A percentile compares a stretch with the other conserved stretches of the same genome.
These are phyloP conservation scores for Prionchulus punctatus DNA, from an alignment of 2,888 invertebrate genomes.

Conservation along the genomic window DNA sequence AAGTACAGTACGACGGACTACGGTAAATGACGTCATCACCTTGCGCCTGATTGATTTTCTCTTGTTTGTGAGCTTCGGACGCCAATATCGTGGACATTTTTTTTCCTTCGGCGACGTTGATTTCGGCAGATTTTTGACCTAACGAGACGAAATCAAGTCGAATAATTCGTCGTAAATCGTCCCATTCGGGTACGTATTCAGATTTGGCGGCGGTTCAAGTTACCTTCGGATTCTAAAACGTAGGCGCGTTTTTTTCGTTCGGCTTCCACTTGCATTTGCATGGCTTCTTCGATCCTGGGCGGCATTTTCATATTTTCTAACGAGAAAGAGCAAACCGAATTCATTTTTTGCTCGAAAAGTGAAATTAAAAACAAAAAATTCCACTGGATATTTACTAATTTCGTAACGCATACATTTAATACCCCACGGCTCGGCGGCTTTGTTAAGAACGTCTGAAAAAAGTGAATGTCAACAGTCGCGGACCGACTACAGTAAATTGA, in stretches of 20 bases:
- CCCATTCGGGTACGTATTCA: neutral
- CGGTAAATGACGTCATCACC: slow-evolving; percentile 39
- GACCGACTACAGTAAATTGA: too few relatives aligned
- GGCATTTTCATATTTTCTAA: slow-evolving; percentile 76
- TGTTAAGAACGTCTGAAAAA: slow-evolving; percentile 65
- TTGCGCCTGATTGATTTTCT: slow-evolving; percentile 78
- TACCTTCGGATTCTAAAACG: slow-evolving; percentile 87
- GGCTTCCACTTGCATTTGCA: slow-evolving; percentile 99
- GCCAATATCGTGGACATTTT: slow-evolving; percentile 73
- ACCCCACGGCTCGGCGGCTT: slow-evolving; percentile 96
- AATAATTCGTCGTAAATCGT: slow-evolving; percentile 7
- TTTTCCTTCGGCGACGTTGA: slow-evolving; percentile 94
- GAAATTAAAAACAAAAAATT: neutral
- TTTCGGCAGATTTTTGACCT: slow-evolving; percentile 49
- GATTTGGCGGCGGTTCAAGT: neutral
- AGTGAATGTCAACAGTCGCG: neutral
- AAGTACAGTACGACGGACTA: neutral
- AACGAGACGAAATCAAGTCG: too few relatives aligned
- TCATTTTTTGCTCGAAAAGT: too few relatives aligned
- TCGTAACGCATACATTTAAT: slow-evolving; percentile 86
- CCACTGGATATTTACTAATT: slow-evolving; percentile 53
- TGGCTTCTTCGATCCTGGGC: slow-evolving; percentile 80
- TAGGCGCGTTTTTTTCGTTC: slow-evolving; percentile 89
- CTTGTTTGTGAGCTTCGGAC: slow-evolving; percentile 83
- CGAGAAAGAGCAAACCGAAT: slow-evolving; percentile 15